These are phyloP conservation scores for Euplexia lucipara DNA, from an alignment of 2,888 invertebrate species.

Conservation along the genomic window DNA sequence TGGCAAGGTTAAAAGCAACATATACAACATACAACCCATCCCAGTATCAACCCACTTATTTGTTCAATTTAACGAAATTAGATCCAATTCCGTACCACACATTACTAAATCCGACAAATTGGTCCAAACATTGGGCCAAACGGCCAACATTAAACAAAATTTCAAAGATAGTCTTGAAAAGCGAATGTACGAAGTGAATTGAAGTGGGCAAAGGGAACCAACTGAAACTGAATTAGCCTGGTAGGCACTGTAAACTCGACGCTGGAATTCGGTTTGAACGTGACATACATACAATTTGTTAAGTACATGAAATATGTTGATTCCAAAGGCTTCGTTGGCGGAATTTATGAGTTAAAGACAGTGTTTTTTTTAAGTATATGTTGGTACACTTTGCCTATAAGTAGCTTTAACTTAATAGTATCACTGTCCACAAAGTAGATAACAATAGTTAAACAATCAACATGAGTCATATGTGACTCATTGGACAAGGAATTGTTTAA, in stretches of 20 bases:
- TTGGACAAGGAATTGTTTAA: too few species aligned
- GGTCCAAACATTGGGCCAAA: slow-evolving; percentile 57
- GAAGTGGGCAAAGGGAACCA: slow-evolving; percentile 66
- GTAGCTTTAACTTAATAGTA: too few species aligned
- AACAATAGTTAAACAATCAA: too few species aligned
- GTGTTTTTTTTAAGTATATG: slow-evolving; percentile 26
- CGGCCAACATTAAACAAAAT: slow-evolving; percentile 62
- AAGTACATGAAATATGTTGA: slow-evolving; percentile 65
- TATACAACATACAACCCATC: slow-evolving; percentile 31
- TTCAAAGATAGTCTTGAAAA: slow-evolving; percentile 59
- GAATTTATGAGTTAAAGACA: slow-evolving; percentile 48
- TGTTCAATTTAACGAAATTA: slow-evolving; percentile 41
- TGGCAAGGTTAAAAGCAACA: slow-evolving; percentile 1
- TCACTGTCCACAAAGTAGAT: too few species aligned
- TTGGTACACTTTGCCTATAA: too few species aligned
- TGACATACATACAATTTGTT: slow-evolving; percentile 72
- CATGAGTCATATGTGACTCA: too few species aligned
- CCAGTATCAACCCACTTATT: slow-evolving; percentile 22
- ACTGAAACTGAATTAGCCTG: slow-evolving; percentile 75
- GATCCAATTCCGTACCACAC: slow-evolving; percentile 40
- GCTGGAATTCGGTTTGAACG: slow-evolving; percentile 70
- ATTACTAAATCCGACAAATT: slow-evolving; percentile 47
- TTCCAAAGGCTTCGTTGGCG: slow-evolving; percentile 45
- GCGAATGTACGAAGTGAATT: slow-evolving; percentile 66
- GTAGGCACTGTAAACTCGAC: slow-evolving; percentile 64